Conservation (phyloP, 2,888 invertebrate genomes). For the Linnaemya vulpina region DNA sequence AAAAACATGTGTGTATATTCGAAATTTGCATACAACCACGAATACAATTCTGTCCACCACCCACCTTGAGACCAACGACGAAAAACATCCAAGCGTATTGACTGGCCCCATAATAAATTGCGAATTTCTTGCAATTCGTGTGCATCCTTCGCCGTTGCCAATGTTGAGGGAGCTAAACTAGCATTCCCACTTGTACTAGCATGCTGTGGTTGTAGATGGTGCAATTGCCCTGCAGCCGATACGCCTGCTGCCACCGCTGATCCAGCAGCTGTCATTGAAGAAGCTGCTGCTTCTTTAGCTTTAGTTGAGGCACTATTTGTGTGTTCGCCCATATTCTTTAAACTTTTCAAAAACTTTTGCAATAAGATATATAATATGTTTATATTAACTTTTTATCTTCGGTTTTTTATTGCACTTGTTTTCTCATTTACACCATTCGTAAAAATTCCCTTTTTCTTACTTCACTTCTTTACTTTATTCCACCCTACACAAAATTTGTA, state of each 20-base stretch:
- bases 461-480: conserved; percentile 44
- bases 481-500: conserved; percentile 42
- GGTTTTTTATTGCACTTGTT: conserved; percentile 47
- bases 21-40: conserved; percentile 38
- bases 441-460: conserved; percentile 30
- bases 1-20: conserved; percentile 25
- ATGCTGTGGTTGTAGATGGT: conserved; percentile 70
- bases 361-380: conserved; percentile 42
- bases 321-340: conserved; percentile 78
- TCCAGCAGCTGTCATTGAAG: conserved; percentile 75
- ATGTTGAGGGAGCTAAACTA: conserved; percentile 52
- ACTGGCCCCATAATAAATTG: conserved; percentile 92
- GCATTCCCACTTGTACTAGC: conserved; percentile 67
- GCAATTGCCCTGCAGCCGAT: conserved; percentile 71
- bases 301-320: conserved; percentile 72
- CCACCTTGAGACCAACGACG: conserved; percentile 95
- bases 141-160: conserved; percentile 82
- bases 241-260: conserved; percentile 74
- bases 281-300: conserved; percentile 72
- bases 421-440: conserved; percentile 50
- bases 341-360: conserved; percentile 28
- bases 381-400: conserved; percentile 69
- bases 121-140: conserved; percentile 89
- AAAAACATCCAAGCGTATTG: conserved; percentile 93
- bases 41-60: conserved; percentile 47